These are phyloP conservation scores for Hipposideros armiger DNA, from an alignment of 2,113 vertebrate genomes.

Conservation along the genomic window DNA sequence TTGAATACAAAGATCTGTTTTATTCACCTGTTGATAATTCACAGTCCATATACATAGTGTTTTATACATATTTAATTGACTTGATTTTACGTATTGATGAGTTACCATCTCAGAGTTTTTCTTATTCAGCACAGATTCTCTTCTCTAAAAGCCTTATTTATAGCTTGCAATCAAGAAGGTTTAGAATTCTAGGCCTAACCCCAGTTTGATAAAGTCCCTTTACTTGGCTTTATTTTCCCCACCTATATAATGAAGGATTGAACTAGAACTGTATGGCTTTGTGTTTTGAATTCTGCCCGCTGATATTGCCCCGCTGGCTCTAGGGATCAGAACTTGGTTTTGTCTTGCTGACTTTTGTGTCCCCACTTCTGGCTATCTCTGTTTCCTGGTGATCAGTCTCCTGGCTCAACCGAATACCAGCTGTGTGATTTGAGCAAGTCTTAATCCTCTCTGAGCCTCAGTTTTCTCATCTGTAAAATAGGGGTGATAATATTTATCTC, in stretches of 20 bases:
- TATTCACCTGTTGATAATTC: constrained; percentile 6
- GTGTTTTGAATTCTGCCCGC: constrained; percentile 19
- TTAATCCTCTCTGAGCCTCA: background rate
- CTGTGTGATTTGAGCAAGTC: background rate
- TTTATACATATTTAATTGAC: constrained; percentile 22
- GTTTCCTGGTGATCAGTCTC: background rate
- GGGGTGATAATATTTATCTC: background rate
- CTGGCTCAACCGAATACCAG: background rate
- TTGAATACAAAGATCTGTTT: background rate
- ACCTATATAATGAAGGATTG: constrained; percentile 38
- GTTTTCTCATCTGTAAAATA: constrained; percentile 32
- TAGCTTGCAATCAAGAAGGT: background rate
- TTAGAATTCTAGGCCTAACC: constrained; percentile 16
- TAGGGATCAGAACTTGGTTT: background rate
- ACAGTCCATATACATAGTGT: background rate
- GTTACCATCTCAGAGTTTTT: constrained; percentile 23
- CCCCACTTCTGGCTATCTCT: background rate
- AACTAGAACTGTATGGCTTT: background rate
- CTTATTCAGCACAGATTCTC: background rate
- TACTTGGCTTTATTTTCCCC: background rate
- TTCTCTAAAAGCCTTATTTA: constrained; percentile 29
- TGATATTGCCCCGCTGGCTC: background rate
- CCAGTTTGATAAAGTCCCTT: background rate
- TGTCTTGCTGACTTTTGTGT: constrained; percentile 22
- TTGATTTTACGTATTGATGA: background rate